phyloP scores from a whole-genome alignment of 2,113 vertebrate genomes.

The Empidonax traillii region DNA sequence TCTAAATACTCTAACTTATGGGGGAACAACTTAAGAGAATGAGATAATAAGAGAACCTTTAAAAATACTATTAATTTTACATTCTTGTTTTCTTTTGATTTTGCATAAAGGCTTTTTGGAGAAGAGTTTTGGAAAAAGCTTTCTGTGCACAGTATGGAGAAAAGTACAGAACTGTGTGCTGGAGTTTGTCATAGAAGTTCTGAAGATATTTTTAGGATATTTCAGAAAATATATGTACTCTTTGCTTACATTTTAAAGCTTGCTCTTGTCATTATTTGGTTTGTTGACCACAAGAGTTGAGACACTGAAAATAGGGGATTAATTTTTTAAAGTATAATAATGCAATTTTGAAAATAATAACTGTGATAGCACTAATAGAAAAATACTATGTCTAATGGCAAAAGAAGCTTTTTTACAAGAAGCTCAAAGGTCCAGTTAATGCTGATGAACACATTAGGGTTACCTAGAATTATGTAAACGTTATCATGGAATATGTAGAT shows the following conservation, averaged over 20 bases:
- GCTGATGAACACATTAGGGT: rapidly evolving
- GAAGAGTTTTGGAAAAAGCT: not conserved
- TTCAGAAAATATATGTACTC: not conserved
- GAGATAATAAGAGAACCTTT: not conserved
- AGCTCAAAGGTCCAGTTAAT: not conserved
- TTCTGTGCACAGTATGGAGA: not conserved
- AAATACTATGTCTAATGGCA: not conserved
- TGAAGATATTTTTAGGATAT: not conserved
- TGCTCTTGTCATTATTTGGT: not conserved
- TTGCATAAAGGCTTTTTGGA: not conserved
- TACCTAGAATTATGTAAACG: not conserved
- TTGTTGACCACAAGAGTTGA: not conserved
- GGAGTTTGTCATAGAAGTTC: not conserved
- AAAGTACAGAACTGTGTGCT: not conserved
- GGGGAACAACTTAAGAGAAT: not conserved
- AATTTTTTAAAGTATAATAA: not conserved
- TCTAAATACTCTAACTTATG: not conserved
- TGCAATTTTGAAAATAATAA: not conserved
- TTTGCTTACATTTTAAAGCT: not conserved
- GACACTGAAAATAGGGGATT: not conserved
- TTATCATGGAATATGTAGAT: not conserved
- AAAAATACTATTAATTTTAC: not conserved
- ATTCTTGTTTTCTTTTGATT: not conserved
- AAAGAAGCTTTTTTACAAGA: not conserved
- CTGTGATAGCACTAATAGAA: not conserved